Base-by-base conservation (phyloP, 2,797 vertebrate genomes). In the Manis pentadactyla region DNA sequence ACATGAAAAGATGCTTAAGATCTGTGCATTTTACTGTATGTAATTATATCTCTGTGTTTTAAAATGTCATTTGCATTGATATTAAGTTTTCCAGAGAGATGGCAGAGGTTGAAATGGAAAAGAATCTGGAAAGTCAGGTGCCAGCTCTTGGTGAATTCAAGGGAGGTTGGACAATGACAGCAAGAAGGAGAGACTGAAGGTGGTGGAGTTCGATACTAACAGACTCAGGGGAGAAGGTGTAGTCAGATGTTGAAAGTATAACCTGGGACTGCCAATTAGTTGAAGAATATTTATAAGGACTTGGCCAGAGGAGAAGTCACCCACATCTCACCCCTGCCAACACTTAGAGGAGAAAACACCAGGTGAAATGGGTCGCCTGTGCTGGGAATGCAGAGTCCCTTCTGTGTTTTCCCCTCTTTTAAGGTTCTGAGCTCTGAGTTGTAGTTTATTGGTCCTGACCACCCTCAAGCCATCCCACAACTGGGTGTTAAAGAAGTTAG, bases 1-100 rank as follows among this genome's bases (percentile, higher is more conserved):
- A 39, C 37, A 39, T 39, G 37, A 39, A 39, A 39, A 39, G 37
- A 17, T 4, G 12, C 29, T 53, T 66, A 68, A 68, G 19, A 87
- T 83, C 55, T 93, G 17, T 49, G 29, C 34, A 37, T 64, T 46
- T 92, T 66, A 51, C 55, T 82, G 15, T 37, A 23, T 46, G 37
- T 78, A 87, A 37, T 87, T 73, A n/a, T 55, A 84, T 46, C n/a
- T 90, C 17, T 69, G 9, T 90, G 55, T 81, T 87, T 91, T 59
- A 75, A 92, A 90, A 87, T 87, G 57, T 59, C 55, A 61, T 90
- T 71, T 90, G 46, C 37, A 27, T 79, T 78, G 42, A 55, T 34
- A 83, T 87, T 37, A 71, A 86, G 49, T 73, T n/a, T 42, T 37
- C 34, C 42, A 63, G 34, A 79, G 39, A 85, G 66, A 55, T 21